Conservation (phyloP, 2,113 vertebrate species). For the Coptodon bakossiorum region DNA sequence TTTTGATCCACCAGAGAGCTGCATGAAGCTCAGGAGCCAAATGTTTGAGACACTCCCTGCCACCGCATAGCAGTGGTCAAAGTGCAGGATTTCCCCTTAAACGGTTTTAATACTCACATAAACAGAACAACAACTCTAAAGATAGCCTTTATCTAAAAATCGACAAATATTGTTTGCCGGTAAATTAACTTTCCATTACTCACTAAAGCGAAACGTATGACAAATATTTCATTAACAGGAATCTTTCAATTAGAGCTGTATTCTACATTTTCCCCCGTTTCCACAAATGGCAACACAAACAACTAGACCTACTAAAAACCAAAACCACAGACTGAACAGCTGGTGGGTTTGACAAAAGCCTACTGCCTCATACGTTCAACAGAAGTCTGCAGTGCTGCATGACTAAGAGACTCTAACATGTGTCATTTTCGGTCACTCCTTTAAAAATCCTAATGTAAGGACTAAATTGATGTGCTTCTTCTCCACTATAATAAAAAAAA, state of each 20-base stretch:
- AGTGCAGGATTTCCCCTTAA: background rate
- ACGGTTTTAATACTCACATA: background rate
- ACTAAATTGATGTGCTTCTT: background rate
- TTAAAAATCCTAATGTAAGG: background rate
- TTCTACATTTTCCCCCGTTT: background rate
- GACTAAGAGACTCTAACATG: background rate
- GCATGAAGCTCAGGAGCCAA: background rate
- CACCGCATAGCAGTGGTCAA: background rate
- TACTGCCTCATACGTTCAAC: background rate
- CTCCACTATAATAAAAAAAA: background rate
- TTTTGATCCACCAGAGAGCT: background rate
- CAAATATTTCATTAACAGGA: background rate
- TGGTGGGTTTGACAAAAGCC: background rate
- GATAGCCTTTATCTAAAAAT: background rate
- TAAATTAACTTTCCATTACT: background rate
- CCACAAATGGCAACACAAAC: background rate
- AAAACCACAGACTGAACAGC: background rate
- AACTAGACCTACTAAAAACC: background rate
- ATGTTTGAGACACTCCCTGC: fast-evolving
- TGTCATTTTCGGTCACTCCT: background rate
- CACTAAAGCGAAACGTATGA: fast-evolving
- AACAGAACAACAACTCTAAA: background rate
- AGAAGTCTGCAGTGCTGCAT: background rate
- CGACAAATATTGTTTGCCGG: background rate
- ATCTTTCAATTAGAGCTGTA: background rate